phyloP scores from a whole-genome alignment of 30 jellyfish, hydroid and myxozoan genomes.

The Turritopsis rubra region DNA sequence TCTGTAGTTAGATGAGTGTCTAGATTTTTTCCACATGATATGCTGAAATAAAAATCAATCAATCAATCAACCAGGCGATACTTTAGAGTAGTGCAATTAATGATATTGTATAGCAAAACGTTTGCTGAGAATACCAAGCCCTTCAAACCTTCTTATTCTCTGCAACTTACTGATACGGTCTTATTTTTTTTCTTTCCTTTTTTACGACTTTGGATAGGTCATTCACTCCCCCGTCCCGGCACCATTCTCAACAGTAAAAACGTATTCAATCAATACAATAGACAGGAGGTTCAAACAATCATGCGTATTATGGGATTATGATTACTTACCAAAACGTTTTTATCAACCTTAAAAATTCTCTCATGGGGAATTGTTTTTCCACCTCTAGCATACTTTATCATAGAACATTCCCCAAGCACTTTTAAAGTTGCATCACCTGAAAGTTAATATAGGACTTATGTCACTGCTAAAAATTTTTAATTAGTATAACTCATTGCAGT shows the following conservation, averaged over 20 bases:
- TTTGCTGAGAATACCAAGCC: no score
- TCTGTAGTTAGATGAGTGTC: conserved; percentile 36
- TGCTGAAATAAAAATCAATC: conserved; percentile 36
- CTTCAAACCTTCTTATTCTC: no score
- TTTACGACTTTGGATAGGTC: no score
- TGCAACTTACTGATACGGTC: no score
- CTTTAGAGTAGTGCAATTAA: no score
- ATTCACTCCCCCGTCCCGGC: no score
- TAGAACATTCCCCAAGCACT: conserved; percentile 58
- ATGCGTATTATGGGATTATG: neutral
- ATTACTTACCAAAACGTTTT: conserved; percentile 46
- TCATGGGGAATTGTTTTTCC: conserved; percentile 87
- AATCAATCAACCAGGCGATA: neutral
- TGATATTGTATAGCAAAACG: no score
- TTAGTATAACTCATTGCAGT: no score
- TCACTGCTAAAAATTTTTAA: neutral
- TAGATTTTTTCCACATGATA: conserved; percentile 75
- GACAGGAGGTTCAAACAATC: no score
- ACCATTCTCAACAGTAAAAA: no score
- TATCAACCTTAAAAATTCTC: conserved; percentile 65
- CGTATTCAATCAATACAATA: no score
- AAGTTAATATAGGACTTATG: neutral
- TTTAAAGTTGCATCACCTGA: conserved; percentile 1
- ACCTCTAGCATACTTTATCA: conserved; percentile 83
- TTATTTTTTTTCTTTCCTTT: no score